Conservation (phyloP, 2,113 vertebrate species). For the Proterorhinus semilunaris region DNA sequence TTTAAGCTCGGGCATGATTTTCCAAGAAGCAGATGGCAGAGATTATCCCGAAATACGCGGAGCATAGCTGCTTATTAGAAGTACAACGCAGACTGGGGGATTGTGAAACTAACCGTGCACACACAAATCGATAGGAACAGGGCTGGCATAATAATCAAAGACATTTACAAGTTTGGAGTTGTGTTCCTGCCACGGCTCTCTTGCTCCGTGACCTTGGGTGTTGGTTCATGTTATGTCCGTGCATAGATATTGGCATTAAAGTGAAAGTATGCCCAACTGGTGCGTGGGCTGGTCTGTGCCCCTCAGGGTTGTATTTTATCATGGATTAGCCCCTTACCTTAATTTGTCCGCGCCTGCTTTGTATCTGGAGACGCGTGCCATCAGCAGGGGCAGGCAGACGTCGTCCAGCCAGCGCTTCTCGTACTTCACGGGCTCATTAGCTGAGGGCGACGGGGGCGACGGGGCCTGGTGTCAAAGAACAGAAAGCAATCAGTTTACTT, state of each 20-base stretch:
- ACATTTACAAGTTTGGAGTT: constrained; percentile 26
- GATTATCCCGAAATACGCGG: background rate
- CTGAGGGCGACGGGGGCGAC: constrained; percentile 85
- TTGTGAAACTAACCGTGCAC: constrained; percentile 18
- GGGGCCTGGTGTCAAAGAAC: constrained; percentile 81
- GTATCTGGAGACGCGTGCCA: constrained; percentile 91
- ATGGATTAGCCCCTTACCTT: constrained; percentile 83
- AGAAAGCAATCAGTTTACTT: constrained; percentile 43
- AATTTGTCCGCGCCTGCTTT: constrained; percentile 85
- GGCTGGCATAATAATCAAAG: constrained; percentile 21
- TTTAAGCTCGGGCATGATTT: background rate
- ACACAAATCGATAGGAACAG: constrained; percentile 34
- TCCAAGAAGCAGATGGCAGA: background rate
- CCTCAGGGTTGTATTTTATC: constrained; percentile 45
- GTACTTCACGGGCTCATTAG: constrained; percentile 87
- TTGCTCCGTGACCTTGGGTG: constrained; percentile 66
- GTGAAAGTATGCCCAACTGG: constrained; percentile 59
- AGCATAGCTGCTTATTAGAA: background rate
- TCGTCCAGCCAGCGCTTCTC: constrained; percentile 92
- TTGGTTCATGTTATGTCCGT: constrained; percentile 71
- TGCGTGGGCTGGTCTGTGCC: constrained; percentile 44
- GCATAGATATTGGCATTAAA: constrained; percentile 76
- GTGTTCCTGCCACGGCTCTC: constrained; percentile 32
- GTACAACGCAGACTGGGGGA: background rate
- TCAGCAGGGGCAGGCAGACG: constrained; percentile 84